These are phyloP conservation scores for Drosophila subsilvestris DNA, from an alignment of 2,888 invertebrate genomes.

Conservation along the genomic window DNA sequence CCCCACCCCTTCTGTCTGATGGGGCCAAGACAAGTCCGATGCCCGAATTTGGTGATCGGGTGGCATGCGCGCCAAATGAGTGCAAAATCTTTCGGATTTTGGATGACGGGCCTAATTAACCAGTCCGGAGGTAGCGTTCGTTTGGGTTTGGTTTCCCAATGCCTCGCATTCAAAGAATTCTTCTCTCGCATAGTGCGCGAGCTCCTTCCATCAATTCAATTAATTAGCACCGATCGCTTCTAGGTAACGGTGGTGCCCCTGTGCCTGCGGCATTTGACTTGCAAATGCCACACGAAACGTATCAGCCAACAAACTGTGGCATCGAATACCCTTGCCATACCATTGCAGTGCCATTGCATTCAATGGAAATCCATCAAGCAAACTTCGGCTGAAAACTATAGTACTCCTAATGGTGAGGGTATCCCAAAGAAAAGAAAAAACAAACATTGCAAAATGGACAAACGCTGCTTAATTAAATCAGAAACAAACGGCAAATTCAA, in stretches of 20 bases:
- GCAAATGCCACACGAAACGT: constrained; percentile 40
- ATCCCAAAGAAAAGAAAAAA: neutral
- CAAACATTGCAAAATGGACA: constrained; percentile 21
- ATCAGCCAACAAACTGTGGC: neutral
- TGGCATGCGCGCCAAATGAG: constrained; percentile 60
- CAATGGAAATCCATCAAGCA: neutral
- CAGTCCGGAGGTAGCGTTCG: constrained; percentile 25
- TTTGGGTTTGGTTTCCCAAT: constrained; percentile 40
- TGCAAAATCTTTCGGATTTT: constrained; percentile 54
- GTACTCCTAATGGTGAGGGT: neutral
- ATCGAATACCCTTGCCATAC: neutral
- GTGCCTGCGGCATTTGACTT: constrained; percentile 50
- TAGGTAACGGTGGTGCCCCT: neutral
- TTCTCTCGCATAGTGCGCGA: constrained; percentile 51
- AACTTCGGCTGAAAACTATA: neutral
- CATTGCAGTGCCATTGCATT: too few species aligned
- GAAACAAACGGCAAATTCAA: constrained; percentile 29
- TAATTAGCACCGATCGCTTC: constrained; percentile 49
- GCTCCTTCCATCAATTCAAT: constrained; percentile 53
- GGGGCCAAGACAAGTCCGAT: constrained; percentile 36
- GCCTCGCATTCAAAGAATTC: constrained; percentile 63
- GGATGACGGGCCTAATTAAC: constrained; percentile 61
- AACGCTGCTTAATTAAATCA: constrained; percentile 46
- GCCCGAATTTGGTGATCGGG: constrained; percentile 55
- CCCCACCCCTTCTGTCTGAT: constrained; percentile 25